phyloP scores from a whole-genome alignment of 2,797 vertebrate species.

The Helicolenus hilgendorfi region DNA sequence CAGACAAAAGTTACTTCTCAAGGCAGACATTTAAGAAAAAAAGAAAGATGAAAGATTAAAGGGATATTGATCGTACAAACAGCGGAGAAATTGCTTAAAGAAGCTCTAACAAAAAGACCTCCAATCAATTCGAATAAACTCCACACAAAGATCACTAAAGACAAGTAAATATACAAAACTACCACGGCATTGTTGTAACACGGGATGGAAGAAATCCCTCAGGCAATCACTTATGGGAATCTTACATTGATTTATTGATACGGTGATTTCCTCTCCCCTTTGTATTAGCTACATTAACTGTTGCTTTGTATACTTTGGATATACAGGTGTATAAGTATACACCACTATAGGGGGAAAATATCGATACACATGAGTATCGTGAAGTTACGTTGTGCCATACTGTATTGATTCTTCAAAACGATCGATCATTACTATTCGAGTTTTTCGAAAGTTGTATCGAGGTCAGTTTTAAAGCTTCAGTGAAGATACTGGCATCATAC shows the following conservation, averaged over 20 bases:
- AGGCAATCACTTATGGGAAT: background rate
- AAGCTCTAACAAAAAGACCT: background rate
- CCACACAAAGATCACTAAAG: background rate
- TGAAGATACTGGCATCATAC: no score
- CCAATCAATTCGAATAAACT: background rate
- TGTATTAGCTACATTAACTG: background rate
- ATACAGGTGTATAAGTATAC: no score
- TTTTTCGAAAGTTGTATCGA: no score
- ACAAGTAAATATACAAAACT: background rate
- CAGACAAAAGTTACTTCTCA: slow-evolving; percentile 34
- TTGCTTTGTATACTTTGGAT: background rate
- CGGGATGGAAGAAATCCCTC: background rate
- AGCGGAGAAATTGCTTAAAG: background rate
- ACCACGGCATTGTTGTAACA: background rate
- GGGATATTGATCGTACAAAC: background rate
- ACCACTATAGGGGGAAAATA: no score
- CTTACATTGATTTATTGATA: no score
- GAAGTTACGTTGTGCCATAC: no score
- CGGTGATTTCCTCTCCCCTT: no score
- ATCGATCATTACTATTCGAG: accelerated
- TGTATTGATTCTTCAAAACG: no score
- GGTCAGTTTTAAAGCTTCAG: no score
- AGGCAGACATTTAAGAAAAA: slow-evolving; percentile 1
- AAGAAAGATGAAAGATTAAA: background rate
- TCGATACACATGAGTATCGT: no score